Evolutionary conservation across 2,797 vertebrate genomes (phyloP).

Genomic region (Podargus strigoides): DNA sequence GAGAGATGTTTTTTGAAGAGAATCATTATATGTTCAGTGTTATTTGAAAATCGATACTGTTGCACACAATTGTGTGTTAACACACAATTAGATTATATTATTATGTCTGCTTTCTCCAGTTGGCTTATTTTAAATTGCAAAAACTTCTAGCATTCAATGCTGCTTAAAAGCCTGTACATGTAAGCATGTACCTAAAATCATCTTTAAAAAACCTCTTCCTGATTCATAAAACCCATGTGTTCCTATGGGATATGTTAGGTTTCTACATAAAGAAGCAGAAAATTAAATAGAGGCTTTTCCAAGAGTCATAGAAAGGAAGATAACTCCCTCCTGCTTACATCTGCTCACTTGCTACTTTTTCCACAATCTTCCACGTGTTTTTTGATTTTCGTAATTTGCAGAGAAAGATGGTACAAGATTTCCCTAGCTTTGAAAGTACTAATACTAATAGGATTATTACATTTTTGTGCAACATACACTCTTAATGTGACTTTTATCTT

Average conservation of each 20-base stretch:
- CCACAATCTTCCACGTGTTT: neutral
- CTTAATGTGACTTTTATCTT: neutral
- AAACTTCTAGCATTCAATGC: slow-evolving; percentile 22
- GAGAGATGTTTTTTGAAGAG: slow-evolving; percentile 1
- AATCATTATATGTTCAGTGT: neutral
- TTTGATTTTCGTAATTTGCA: neutral
- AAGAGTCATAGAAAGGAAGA: neutral
- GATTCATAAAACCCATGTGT: neutral
- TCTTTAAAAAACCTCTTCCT: neutral
- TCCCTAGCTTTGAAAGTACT: neutral
- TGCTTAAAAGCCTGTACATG: neutral
- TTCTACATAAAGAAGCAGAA: neutral
- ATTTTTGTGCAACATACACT: neutral
- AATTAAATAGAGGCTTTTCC: neutral
- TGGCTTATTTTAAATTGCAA: slow-evolving; percentile 25
- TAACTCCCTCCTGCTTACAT: neutral
- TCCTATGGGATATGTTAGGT: neutral
- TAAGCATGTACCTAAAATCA: neutral
- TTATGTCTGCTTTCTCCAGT: neutral
- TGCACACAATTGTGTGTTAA: neutral
- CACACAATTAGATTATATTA: neutral
- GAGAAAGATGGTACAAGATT: neutral
- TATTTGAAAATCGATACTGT: slow-evolving; percentile 36
- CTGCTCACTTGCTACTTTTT: neutral
- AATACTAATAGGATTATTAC: neutral